A percentile compares a stretch with the other conserved stretches of the same genome.
These are phyloP conservation scores for Zosterops japonicus DNA, from an alignment of 2,113 vertebrate species.

Conservation along the genomic window DNA sequence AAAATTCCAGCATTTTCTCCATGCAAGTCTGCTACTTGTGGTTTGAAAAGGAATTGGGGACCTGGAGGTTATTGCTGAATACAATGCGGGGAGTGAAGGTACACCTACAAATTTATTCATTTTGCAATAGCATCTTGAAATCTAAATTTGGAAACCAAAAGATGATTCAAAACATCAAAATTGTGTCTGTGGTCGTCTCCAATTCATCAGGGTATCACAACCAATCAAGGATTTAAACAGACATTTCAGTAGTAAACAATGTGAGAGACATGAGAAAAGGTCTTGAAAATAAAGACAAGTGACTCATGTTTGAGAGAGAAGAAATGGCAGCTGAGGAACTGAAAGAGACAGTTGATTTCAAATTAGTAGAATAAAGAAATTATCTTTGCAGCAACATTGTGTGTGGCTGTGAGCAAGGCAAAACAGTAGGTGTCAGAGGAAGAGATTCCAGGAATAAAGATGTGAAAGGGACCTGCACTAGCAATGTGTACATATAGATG, in stretches of 20 bases:
- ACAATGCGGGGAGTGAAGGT: fast-evolving
- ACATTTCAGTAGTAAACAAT: not conserved
- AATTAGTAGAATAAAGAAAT: not conserved
- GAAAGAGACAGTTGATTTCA: not conserved
- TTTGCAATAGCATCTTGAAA: not conserved
- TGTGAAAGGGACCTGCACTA: not conserved
- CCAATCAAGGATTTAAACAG: not conserved
- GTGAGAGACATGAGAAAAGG: not conserved
- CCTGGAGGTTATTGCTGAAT: not conserved
- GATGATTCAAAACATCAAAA: not conserved
- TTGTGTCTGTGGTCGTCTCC: not conserved
- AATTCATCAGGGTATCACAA: not conserved
- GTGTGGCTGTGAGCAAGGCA: not conserved
- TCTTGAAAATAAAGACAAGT: not conserved
- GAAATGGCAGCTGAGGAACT: not conserved
- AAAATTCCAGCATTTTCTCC: not conserved
- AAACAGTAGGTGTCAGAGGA: not conserved
- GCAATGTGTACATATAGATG: not conserved
- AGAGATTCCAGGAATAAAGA: not conserved
- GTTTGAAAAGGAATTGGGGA: not conserved
- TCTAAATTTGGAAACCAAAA: not conserved
- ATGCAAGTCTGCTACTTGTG: not conserved
- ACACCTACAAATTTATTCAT: not conserved
- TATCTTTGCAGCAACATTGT: not conserved
- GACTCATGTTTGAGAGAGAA: not conserved